Evolutionary conservation across 2,888 invertebrate genomes (phyloP).

Genomic region (Endotricha flammealis): DNA sequence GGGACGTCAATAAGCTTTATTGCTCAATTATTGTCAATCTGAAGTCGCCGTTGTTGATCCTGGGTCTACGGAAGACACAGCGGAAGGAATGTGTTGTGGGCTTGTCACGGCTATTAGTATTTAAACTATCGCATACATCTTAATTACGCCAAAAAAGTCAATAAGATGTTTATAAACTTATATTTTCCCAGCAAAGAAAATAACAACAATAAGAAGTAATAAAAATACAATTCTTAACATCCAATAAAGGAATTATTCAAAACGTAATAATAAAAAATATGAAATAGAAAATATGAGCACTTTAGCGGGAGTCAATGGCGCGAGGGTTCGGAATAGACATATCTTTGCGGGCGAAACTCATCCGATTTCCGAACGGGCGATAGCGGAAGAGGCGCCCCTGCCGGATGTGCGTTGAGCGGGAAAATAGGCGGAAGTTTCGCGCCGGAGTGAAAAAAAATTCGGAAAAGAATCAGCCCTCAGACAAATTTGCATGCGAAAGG

Average conservation of each 20-base stretch:
- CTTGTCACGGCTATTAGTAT: too few species aligned
- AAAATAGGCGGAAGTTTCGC: constrained; percentile 75
- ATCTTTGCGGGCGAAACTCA: constrained; percentile 50
- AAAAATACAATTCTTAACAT: constrained; percentile 19
- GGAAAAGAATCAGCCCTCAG: constrained; percentile 58
- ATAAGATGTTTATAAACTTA: too few species aligned
- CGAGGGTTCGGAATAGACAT: constrained; percentile 49
- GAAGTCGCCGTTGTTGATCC: too few species aligned
- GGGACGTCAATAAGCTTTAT: too few species aligned
- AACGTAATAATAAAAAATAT: constrained; percentile 55
- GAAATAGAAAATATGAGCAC: constrained; percentile 56
- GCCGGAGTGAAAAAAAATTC: constrained; percentile 52
- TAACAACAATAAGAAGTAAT: constrained; percentile 17
- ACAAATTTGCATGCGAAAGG: constrained; percentile 74
- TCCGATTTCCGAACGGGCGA: constrained; percentile 66
- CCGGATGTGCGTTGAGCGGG: constrained; percentile 72
- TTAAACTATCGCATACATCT: too few species aligned
- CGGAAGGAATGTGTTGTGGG: too few species aligned
- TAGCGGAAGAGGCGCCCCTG: constrained; percentile 56
- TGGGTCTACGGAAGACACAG: too few species aligned
- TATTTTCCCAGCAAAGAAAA: too few species aligned
- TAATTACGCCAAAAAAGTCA: too few species aligned
- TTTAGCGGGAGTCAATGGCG: constrained; percentile 49
- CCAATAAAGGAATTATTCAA: constrained; percentile 33
- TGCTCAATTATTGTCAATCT: too few species aligned